Conservation (phyloP, 2,888 invertebrate species). For the Hoplodrina ambigua region DNA sequence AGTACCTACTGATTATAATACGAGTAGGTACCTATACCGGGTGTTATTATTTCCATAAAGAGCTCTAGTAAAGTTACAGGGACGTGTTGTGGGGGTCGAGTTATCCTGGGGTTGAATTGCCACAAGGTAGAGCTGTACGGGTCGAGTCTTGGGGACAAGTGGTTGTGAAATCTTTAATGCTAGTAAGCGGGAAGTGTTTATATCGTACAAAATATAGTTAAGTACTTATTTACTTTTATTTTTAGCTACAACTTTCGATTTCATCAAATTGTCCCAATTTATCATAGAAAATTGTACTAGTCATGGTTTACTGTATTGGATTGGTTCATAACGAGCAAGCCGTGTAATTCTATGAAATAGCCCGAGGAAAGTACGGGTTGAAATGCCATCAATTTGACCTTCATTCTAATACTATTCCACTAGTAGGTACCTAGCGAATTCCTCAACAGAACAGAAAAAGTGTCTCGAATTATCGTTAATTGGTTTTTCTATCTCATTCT, state of each 20-base stretch:
- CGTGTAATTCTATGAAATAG: slow-evolving; percentile 81
- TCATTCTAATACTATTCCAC: slow-evolving; percentile 37
- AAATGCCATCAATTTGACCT: slow-evolving; percentile 64
- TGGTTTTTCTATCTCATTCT: slow-evolving; percentile 19
- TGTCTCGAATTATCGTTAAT: slow-evolving; percentile 37
- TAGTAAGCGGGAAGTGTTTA: background rate
- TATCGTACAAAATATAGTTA: background rate
- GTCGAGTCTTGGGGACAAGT: no score
- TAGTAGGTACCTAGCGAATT: slow-evolving; percentile 19
- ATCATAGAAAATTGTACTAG: slow-evolving; percentile 72
- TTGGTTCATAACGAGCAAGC: slow-evolving; percentile 76
- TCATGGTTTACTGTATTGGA: slow-evolving; percentile 75
- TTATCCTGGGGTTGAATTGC: no score
- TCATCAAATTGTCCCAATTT: slow-evolving; percentile 67
- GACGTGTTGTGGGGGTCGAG: no score
- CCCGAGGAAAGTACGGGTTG: slow-evolving; percentile 77
- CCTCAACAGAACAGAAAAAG: slow-evolving; percentile 43
- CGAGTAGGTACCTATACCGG: no score
- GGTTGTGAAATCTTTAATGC: no score
- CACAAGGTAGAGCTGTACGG: no score
- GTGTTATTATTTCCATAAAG: background rate
- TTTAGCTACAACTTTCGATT: slow-evolving; percentile 68
- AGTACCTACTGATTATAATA: no score
- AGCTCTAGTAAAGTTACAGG: background rate
- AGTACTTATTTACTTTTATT: background rate